phyloP scores from a whole-genome alignment of 1,140 invertebrate genomes.

The Cydia pomonella region DNA sequence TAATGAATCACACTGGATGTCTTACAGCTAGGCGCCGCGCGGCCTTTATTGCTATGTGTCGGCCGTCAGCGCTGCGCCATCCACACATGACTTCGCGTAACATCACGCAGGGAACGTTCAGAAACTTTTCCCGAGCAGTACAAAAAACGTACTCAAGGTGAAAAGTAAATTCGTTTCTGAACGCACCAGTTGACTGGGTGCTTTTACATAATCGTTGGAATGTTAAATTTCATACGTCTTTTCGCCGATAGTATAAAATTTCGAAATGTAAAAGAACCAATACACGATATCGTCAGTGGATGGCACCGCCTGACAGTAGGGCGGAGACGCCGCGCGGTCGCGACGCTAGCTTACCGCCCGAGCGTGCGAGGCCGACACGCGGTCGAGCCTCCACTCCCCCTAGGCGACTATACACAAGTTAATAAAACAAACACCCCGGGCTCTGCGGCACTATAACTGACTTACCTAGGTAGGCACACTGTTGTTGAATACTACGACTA shows the following conservation, averaged over 20 bases:
- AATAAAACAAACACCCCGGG: constrained; percentile 63
- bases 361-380: neutral
- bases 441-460: constrained; percentile 6
- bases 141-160: neutral
- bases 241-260: neutral
- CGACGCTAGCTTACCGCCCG: neutral
- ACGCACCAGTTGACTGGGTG: neutral
- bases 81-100: neutral
- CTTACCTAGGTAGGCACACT: constrained; percentile 35
- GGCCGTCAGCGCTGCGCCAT: constrained; percentile 10
- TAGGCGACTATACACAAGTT: constrained; percentile 59
- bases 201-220: neutral
- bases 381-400: neutral
- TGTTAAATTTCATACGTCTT: neutral
- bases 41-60: constrained; percentile 2
- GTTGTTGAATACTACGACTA: constrained; percentile 37
- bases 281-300: neutral
- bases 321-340: constrained; percentile 1
- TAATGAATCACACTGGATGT: constrained; percentile 49
- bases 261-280: neutral
- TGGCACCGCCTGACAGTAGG: neutral
- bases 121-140: neutral
- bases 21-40: constrained; percentile 34
- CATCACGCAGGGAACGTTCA: neutral
- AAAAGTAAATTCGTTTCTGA: neutral